These are phyloP conservation scores for Gorsachius goisagi DNA, from an alignment of 2,113 vertebrate species.

Conservation along the genomic window DNA sequence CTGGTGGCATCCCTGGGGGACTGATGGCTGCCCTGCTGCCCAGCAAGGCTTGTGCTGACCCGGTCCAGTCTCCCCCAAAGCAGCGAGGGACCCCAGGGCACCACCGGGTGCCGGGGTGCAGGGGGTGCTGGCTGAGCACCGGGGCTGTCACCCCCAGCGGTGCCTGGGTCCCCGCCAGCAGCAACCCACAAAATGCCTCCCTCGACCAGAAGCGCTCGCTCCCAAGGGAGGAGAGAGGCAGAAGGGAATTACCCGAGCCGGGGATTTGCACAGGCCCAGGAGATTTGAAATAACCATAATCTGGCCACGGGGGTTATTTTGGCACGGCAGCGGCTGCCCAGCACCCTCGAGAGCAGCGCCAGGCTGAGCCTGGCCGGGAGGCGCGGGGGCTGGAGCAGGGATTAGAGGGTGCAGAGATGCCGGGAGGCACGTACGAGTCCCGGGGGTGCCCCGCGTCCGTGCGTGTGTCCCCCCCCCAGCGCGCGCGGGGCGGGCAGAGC, in stretches of 20 bases:
- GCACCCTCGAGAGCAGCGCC: background rate
- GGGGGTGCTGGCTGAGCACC: accelerated
- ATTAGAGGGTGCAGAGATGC: constrained; percentile 60
- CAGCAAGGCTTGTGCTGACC: accelerated
- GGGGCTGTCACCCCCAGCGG: background rate
- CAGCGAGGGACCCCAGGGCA: background rate
- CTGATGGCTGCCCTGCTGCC: background rate
- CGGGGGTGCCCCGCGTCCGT: background rate
- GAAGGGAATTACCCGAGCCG: constrained; percentile 24
- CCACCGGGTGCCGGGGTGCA: accelerated
- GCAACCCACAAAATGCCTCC: background rate
- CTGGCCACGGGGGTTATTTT: constrained; percentile 32
- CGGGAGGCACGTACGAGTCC: constrained; percentile 48
- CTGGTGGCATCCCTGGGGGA: too few relatives aligned
- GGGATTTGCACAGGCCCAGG: constrained; percentile 44
- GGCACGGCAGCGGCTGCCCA: background rate
- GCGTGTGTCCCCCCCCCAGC: background rate
- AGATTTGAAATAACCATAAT: constrained; percentile 48
- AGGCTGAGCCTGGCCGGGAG: background rate
- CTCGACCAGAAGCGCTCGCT: accelerated
- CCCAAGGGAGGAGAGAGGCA: background rate
- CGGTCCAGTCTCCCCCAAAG: background rate
- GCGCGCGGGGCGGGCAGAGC: background rate
- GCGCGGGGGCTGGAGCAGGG: background rate
- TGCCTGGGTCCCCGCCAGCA: background rate